A percentile compares a stretch with the other conserved stretches of the same genome.
Conservation (phyloP, 1,140 invertebrate species). For the Elymnias hypermnestra region DNA sequence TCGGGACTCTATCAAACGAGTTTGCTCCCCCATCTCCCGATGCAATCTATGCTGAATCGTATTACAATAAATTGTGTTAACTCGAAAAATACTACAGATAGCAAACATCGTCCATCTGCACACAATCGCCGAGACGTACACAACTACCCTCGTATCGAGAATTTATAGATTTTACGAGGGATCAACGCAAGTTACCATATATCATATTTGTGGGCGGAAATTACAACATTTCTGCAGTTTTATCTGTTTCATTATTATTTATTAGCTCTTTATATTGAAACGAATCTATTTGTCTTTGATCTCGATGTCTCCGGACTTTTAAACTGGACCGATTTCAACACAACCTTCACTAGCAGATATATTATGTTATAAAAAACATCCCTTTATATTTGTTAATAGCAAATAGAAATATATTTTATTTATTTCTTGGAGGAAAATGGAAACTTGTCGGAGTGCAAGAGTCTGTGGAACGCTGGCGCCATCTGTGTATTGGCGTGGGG, state of each 20-base stretch:
- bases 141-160: conserved; percentile 53
- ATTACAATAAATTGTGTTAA: conserved; percentile 76
- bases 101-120: conserved; percentile 75
- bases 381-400: too few species aligned
- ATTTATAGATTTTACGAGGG: conserved; percentile 73
- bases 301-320: background rate
- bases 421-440: too few species aligned
- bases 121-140: conserved; percentile 52
- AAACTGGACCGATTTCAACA: too few species aligned
- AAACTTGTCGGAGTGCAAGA: too few species aligned
- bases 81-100: conserved; percentile 74
- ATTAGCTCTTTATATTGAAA: conserved; percentile 28
- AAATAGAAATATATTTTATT: too few species aligned
- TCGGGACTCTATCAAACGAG: conserved; percentile 72
- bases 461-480: too few species aligned
- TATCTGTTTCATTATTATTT: conserved; percentile 46
- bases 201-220: conserved; percentile 66
- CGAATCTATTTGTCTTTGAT: conserved; percentile 6
- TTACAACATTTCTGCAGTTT: conserved; percentile 56
- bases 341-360: too few species aligned
- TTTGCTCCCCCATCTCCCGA: conserved; percentile 67
- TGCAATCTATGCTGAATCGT: conserved; percentile 76
- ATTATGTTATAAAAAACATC: too few species aligned
- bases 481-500: too few species aligned
- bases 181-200: conserved; percentile 66